Evolutionary conservation across 2,888 invertebrate genomes (phyloP), one percentile per base, ranked within the genome.

Genomic region (Leptura quadrifasciata): DNA sequence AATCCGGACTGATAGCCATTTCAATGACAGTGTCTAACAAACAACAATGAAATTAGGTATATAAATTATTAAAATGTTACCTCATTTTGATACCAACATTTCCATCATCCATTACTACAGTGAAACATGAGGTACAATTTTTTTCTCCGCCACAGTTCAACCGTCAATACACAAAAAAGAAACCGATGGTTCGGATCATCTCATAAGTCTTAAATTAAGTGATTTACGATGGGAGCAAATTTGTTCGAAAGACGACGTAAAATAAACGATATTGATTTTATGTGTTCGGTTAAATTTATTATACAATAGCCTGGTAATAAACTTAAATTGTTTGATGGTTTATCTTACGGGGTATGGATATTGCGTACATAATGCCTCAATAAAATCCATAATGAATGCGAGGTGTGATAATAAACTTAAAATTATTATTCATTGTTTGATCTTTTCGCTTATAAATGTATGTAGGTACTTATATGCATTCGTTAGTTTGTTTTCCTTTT

Each of bases 361-460:
- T 60, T 31, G 60, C 17, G n/a, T 31, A 9, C 31, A 60, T 17
- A 60, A 39, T 35, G 35, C 64, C 20, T 64, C 64, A 64, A 64
- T 64, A 64, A 64, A 64, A 31, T 20, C 18, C 21, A 21, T 39
- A 47, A 64, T 64, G 64, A 35, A 64, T 64, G 64, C 39, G 64
- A 64, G 64, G 64, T 64, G 64, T 64, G 64, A 64, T 64, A 64
- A 64, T 64, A 64, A 64, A 64, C 12, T 39, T 64, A 18, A 64
- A 64, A 60, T 60, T 60, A 60, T 64, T 64, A 47, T 64, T 64
- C 64, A 64, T 64, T 64, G 64, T 57, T 64, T 64, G 39, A 39
- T 8, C 20, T n/a, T 35, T 64, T 64, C 20, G 35, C 20, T 64
- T 64, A 35, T 47, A 64, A 64, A 39, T 63, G 35, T 18, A 20